Evolutionary conservation across 1,140 invertebrate species (phyloP).

Genomic region (Bilobella aurantiaca): DNA sequence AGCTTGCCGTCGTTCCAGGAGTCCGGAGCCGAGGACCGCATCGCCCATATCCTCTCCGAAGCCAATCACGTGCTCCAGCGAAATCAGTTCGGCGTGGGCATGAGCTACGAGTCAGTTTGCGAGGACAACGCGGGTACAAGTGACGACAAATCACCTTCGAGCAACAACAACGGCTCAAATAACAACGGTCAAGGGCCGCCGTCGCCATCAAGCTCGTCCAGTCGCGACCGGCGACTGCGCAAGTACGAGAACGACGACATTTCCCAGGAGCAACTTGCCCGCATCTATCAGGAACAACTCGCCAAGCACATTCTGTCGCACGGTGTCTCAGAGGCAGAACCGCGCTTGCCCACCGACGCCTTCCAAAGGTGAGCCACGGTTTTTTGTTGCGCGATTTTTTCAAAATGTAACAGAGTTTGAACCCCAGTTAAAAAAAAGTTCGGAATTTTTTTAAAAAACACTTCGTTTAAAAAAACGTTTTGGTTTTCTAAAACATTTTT

Average conservation of each 20-base stretch:
- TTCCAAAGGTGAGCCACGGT: slow-evolving; percentile 61
- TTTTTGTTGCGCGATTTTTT: too few relatives aligned
- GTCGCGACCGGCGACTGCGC: slow-evolving; percentile 56
- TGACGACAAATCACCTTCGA: slow-evolving; percentile 56
- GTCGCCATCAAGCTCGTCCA: slow-evolving; percentile 32
- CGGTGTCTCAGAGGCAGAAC: slow-evolving; percentile 46
- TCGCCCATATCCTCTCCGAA: slow-evolving; percentile 85
- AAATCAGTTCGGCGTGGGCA: slow-evolving; percentile 32
- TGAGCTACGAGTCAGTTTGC: slow-evolving; percentile 24
- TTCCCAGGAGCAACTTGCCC: slow-evolving; percentile 89
- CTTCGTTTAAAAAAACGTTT: too few relatives aligned
- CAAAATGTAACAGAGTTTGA: too few relatives aligned
- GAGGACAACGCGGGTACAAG: slow-evolving; percentile 51
- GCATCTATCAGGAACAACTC: slow-evolving; percentile 92
- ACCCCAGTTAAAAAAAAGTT: too few relatives aligned
- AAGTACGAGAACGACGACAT: slow-evolving; percentile 89
- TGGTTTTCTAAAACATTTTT: too few relatives aligned
- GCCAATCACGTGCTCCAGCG: slow-evolving; percentile 58
- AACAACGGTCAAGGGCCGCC: slow-evolving; percentile 29
- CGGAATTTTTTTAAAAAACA: too few relatives aligned
- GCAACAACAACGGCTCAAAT: slow-evolving; percentile 43
- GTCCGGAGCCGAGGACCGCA: slow-evolving; percentile 76
- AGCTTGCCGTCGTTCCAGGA: slow-evolving; percentile 55
- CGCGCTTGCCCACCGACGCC: slow-evolving; percentile 45
- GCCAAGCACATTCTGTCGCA: slow-evolving; percentile 73